Conservation (phyloP, 2,113 vertebrate genomes). For the Oryzias celebensis region DNA sequence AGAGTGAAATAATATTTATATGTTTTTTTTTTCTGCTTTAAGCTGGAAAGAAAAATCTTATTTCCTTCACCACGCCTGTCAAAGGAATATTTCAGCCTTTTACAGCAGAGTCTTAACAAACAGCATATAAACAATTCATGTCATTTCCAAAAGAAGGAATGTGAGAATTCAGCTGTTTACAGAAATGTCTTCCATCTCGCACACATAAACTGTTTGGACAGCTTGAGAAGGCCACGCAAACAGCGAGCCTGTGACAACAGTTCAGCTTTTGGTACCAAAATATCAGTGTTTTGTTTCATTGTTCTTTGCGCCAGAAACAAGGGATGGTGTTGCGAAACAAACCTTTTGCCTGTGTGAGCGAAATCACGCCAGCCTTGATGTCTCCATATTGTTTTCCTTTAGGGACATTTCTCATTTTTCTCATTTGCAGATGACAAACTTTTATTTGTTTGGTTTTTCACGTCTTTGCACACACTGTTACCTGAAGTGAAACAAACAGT, state of each 20-base stretch:
- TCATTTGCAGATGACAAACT: not conserved
- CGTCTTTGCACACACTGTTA: conserved; percentile 22
- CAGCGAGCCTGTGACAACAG: conserved; percentile 26
- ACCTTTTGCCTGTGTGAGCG: conserved; percentile 21
- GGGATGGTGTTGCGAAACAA: conserved; percentile 11
- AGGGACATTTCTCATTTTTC: conserved; percentile 8
- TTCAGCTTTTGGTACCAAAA: conserved; percentile 19
- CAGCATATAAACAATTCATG: too few relatives aligned
- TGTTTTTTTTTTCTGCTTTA: conserved; percentile 1
- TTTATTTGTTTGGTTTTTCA: conserved; percentile 9
- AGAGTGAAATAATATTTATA: conserved; percentile 28
- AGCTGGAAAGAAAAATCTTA: conserved; percentile 1
- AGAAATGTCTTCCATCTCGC: conserved; percentile 51
- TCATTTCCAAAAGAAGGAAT: conserved; percentile 41
- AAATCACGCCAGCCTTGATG: conserved; percentile 27
- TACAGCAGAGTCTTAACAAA: conserved; percentile 40
- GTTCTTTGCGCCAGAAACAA: conserved; percentile 14
- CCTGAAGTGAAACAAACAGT: conserved; percentile 27
- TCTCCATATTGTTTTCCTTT: conserved; percentile 32
- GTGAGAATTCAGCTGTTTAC: conserved; percentile 48
- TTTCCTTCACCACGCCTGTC: conserved; percentile 4
- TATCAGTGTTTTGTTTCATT: conserved; percentile 43
- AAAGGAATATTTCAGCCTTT: conserved; percentile 45
- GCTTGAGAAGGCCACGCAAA: conserved; percentile 31
- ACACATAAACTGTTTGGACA: conserved; percentile 62